phyloP scores from a whole-genome alignment of 2,888 invertebrate genomes.

The Eupithecia vulgata region DNA sequence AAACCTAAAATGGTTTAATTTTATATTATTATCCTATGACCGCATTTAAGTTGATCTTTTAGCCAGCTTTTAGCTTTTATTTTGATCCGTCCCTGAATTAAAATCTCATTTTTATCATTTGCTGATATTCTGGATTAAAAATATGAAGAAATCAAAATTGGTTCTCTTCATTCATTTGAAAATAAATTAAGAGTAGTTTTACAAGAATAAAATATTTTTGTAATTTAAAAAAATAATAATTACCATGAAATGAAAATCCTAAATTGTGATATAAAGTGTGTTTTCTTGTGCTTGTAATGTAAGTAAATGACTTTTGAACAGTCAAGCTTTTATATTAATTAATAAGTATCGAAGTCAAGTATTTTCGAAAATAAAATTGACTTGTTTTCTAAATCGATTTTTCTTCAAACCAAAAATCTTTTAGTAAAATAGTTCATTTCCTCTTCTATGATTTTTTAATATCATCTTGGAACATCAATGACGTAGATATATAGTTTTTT shows the following conservation, averaged over 20 bases:
- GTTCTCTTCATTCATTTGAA: neutral
- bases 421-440: neutral
- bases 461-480: too few species aligned
- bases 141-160: neutral
- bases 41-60: conserved; percentile 1
- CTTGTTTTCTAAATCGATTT: conserved; percentile 46
- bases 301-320: conserved; percentile 34
- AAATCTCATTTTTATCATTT: neutral
- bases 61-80: neutral
- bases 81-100: neutral
- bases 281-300: conserved; percentile 17
- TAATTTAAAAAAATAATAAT: neutral
- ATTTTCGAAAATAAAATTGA: conserved; percentile 55
- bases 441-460: too few species aligned
- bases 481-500: too few species aligned
- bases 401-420: conserved; percentile 8
- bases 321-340: conserved; percentile 26
- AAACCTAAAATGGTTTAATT: neutral
- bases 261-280: conserved; percentile 32
- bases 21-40: neutral
- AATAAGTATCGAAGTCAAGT: conserved; percentile 20
- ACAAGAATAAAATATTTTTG: neutral
- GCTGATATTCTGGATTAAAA: neutral
- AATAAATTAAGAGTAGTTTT: neutral
- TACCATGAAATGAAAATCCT: conserved; percentile 6